Base-by-base conservation (phyloP, 2,113 vertebrate species). In the Phalacrocorax pelagicus region DNA sequence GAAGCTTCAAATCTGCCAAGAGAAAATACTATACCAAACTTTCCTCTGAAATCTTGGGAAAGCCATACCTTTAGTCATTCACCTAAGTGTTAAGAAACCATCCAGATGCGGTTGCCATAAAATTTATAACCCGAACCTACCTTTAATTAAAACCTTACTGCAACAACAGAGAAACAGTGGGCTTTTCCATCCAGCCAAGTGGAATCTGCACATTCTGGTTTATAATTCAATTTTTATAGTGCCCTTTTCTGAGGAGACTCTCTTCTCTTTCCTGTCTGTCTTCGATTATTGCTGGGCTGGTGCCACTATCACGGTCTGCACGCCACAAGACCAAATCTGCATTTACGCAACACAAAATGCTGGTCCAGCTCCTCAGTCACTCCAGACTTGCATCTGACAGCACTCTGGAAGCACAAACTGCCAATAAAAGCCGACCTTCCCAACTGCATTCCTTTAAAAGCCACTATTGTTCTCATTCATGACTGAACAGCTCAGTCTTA, bases 381-480 rank as follows among this genome's bases (percentile, higher is more conserved):
- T 96, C 80, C 78, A 96, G 87, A 90, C 91, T 95, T 97, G 67
- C 78, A 87, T 92, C 78, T 97, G 96, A 95, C 94, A 95, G 94
- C 62, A 47, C 88, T 91, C 82, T 94, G 88, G 94, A 93, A 97
- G 52, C 52, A 86, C 63, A 86, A 95, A 79, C 51, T 93, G 90
- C 95, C 96, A 92, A 81, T 97, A 97, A 97, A 96, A 97, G 82
- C 87, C 94, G 96, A 81, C 81, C 63, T 97, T 96, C 88, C 74
- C 82, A 73, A 91, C 34, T 77, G 69, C 81, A 81, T 97, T 95
- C 92, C 91, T 92, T 96, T 88, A 82, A 97, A 97, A 95, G 91
- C 94, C 97, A 62, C 94, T 90, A 96, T 97, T 97, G 94, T 98
- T 98, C 96, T 92, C 83, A 97, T 95, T 97, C 88, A 97, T 95